Base-by-base conservation (phyloP, 2,113 vertebrate genomes). In the Forbesichthys agassizii region DNA sequence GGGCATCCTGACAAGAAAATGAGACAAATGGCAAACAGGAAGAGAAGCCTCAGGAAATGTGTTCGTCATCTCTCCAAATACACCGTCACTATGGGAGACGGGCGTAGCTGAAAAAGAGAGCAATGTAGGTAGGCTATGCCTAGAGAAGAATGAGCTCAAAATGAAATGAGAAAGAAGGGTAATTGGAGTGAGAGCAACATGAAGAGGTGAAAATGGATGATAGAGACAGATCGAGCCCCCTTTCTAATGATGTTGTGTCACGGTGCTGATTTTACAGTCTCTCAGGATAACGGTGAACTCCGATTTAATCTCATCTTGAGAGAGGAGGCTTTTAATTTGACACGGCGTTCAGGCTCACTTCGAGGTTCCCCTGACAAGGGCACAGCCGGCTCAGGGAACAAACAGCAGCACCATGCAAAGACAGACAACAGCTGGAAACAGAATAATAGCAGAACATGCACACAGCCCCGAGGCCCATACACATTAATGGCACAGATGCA, bases 11-110 rank as follows among this genome's bases (percentile, higher is more conserved):
- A 13, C 9, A 2, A 7, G 7, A 56, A 9, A 20, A 14, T 27
- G 54, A 9, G 71, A 74, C 73, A 64, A 66, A 12, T 16, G 62
- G 49, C 11, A 14, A 52, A 52, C 49, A 12, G 49, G 11, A 52
- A 11, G 49, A 12, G 49, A 8, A 9, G 62, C 54, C 52, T 71
- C 77, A 75, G 75, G 77, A 81, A 84, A 84, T 77, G 72, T 65
- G 73, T 9, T 16, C 9, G 54, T 55, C 54, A 16, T 16, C 54
- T 18, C 54, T 6, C 67, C 61, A 71, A 79, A 63, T 6, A 63
- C 71, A 65, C 66, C 48, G 69, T 77, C 76, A 64, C 82, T 80
- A n/a, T 1, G 20, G 11, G 47, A 58, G 1, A 9, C 14, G 33
- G 33, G 48, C 11, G 13, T 9, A n/a, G 27, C 12, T 13, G 11